phyloP scores from a whole-genome alignment of 1,140 invertebrate species.

The Cydia splendana region DNA sequence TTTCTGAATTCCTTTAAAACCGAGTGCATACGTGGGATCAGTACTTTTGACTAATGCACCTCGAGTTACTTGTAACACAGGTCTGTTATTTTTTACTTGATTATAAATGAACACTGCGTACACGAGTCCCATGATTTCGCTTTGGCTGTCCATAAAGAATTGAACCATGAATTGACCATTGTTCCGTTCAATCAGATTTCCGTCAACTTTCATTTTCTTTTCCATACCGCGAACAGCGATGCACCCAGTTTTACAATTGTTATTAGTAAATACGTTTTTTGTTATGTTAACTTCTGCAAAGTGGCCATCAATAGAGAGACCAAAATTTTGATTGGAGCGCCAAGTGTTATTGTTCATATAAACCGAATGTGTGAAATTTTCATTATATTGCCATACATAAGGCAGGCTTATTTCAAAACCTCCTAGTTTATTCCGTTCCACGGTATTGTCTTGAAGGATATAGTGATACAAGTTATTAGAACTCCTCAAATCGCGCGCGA shows the following conservation, averaged over 20 bases:
- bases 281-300: constrained; percentile 93
- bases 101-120: constrained; percentile 90
- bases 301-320: constrained; percentile 93
- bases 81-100: constrained; percentile 87
- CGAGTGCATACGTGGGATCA: constrained; percentile 90
- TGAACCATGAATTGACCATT: constrained; percentile 92
- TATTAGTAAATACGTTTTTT: constrained; percentile 91
- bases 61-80: constrained; percentile 55
- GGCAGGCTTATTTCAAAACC: constrained; percentile 93
- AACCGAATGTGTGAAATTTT: constrained; percentile 95
- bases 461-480: constrained; percentile 98
- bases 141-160: constrained; percentile 94
- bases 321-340: constrained; percentile 91
- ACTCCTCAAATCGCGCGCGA: constrained; percentile 92
- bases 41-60: constrained; percentile 76
- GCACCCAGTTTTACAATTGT: constrained; percentile 90
- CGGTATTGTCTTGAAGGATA: constrained; percentile 91
- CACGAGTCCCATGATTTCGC: constrained; percentile 93
- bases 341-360: constrained; percentile 93
- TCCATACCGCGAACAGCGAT: constrained; percentile 97
- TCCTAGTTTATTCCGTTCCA: constrained; percentile 90
- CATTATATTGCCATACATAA: constrained; percentile 97
- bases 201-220: constrained; percentile 92
- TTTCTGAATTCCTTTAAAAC: constrained; percentile 96
- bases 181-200: constrained; percentile 90